Evolutionary conservation across 2,888 invertebrate species (phyloP), one percentile per base, ranked within the genome.

Genomic region (Drosophila tripunctata): DNA sequence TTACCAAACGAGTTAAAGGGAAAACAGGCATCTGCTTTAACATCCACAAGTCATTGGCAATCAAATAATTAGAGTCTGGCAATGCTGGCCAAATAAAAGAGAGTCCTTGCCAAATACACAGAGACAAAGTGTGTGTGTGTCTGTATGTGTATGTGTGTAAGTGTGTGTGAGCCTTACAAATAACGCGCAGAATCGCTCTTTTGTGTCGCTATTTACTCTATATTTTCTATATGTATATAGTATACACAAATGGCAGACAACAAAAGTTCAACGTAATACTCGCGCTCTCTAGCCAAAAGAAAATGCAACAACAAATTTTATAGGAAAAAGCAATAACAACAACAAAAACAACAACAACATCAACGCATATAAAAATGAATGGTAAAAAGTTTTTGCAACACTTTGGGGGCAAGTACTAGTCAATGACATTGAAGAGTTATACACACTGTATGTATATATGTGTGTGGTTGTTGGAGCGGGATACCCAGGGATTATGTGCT

Each of bases 321-420:
- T 21, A 19, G 52, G 15, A 67, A 58, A 58, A n/a, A 63, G 57
- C 41, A 63, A 38, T n/a, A 35, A 14, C 35, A 56, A 36, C 12
- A 54, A 47, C 27, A 31, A 31, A 31, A 12, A 36, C 33, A 48
- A 48, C 48, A 57, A 38, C 36, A 38, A 33, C 15, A 50, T 44
- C 41, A 62, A 48, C 52, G 48, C 60, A 50, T 52, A 56, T 47
- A n/a, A 55, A 74, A 66, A 67, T 78, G 60, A 72, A 79, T 61
- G 40, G 66, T 47, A 60, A 76, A 64, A 74, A 74, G 44, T 71
- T 80, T 76, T 63, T 64, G 68, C 81, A 78, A 80, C 81, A 77
- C 81, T 79, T 79, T 80, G 78, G 72, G 78, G 81, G 67, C 78
- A 80, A 79, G 81, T 75, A 67, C 81, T 79, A 77, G 81, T 79